phyloP scores from a whole-genome alignment of 2,888 invertebrate genomes.

The Trachelus stipa region DNA sequence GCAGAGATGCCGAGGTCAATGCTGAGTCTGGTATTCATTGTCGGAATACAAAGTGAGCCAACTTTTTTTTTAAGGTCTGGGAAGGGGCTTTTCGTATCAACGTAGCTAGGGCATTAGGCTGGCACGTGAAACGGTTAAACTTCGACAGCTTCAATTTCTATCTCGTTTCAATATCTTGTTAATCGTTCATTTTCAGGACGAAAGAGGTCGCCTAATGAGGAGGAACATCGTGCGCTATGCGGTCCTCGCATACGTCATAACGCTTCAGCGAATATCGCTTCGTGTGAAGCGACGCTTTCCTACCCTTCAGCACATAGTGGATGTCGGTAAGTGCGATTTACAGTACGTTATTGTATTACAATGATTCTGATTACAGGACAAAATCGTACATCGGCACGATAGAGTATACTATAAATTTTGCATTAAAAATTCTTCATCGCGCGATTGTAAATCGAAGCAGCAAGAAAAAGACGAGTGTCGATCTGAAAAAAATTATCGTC shows the following conservation, averaged over 20 bases:
- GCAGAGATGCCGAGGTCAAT: conserved; percentile 13
- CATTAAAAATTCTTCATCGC: neutral
- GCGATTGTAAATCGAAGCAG: too few relatives aligned
- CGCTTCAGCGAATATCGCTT: conserved; percentile 86
- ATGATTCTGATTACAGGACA: too few relatives aligned
- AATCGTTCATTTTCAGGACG: conserved; percentile 73
- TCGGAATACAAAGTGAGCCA: neutral
- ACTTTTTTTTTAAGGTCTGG: neutral
- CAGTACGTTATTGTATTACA: neutral
- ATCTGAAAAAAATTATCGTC: neutral
- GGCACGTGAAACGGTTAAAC: neutral
- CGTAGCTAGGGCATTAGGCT: neutral
- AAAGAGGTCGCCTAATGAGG: conserved; percentile 88
- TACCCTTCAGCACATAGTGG: conserved; percentile 90
- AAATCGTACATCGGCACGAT: too few relatives aligned
- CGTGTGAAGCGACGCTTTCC: conserved; percentile 90
- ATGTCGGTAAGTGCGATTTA: conserved; percentile 76
- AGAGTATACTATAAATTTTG: neutral
- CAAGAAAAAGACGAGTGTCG: neutral
- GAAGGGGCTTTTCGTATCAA: neutral
- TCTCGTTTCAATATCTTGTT: neutral
- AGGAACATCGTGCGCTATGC: conserved; percentile 91
- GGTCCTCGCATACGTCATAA: conserved; percentile 89
- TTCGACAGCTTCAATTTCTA: neutral
- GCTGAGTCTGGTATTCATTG: conserved; percentile 3